Percentiles rank a stretch among this genome's conserved stretches.
Evolutionary conservation across 1,140 invertebrate genomes (phyloP).

Genomic region (Pteromalus puparum): DNA sequence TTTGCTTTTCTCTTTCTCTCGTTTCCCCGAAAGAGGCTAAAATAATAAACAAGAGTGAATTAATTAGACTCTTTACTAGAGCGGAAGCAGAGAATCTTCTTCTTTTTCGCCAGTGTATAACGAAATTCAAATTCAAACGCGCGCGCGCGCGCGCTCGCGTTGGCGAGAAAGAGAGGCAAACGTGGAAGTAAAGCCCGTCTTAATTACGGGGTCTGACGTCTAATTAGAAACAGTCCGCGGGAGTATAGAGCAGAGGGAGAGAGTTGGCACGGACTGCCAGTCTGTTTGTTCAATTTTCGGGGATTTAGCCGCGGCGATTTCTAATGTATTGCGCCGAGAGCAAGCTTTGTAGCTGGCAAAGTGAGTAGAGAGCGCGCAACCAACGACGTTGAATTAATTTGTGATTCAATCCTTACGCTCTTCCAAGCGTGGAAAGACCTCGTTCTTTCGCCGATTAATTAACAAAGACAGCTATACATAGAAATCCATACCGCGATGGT

Average conservation of each 20-base stretch:
- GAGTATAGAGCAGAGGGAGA: neutral
- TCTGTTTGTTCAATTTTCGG: constrained; percentile 58
- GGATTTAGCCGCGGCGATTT: constrained; percentile 54
- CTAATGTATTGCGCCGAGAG: constrained; percentile 42
- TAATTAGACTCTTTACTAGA: constrained; percentile 47
- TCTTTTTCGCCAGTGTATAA: constrained; percentile 18
- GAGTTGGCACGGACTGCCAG: constrained; percentile 55
- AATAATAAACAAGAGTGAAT: constrained; percentile 50
- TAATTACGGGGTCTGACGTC: constrained; percentile 63
- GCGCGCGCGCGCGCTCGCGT: too few species aligned
- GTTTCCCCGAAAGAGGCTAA: neutral
- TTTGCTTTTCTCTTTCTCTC: neutral
- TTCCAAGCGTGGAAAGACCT: neutral
- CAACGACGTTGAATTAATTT: constrained; percentile 46
- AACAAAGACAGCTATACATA: neutral
- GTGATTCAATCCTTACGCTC: constrained; percentile 26
- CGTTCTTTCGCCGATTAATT: neutral
- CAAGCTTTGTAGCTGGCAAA: neutral
- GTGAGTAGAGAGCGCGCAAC: neutral
- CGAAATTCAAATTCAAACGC: constrained; percentile 53
- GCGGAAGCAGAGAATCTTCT: constrained; percentile 31
- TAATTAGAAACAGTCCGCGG: constrained; percentile 61
- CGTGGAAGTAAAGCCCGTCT: constrained; percentile 61
- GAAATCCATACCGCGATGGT: too few species aligned
- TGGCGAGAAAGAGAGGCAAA: constrained; percentile 34